phyloP scores from a whole-genome alignment of 2,888 invertebrate species.

The Hanleya hanleyi region DNA sequence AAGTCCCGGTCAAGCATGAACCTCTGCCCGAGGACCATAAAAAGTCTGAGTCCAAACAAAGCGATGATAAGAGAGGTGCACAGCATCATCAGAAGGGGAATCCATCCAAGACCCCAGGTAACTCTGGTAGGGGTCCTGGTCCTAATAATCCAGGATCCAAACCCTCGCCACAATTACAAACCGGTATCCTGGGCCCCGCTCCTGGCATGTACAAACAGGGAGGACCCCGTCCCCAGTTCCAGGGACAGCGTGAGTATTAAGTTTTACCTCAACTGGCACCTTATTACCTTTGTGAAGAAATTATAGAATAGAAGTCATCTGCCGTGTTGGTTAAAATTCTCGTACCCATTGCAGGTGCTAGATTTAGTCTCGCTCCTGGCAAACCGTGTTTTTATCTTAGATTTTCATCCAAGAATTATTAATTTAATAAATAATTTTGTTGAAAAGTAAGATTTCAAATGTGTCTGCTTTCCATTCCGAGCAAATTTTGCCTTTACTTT shows the following conservation, averaged over 20 bases:
- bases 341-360: too few species aligned
- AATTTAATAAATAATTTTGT: too few species aligned
- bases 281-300: too few species aligned
- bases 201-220: conserved; percentile 16
- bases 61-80: not conserved
- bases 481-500: too few species aligned
- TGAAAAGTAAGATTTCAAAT: too few species aligned
- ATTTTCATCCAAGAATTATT: too few species aligned
- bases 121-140: conserved; percentile 24
- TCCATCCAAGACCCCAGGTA: conserved; percentile 15
- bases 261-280: not conserved
- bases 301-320: too few species aligned
- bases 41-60: not conserved
- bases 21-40: conserved; percentile 1
- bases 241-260: conserved; percentile 12
- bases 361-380: too few species aligned
- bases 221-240: conserved; percentile 13
- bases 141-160: not conserved
- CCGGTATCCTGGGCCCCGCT: not conserved
- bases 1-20: conserved; percentile 40
- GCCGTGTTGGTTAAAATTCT: too few species aligned
- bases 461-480: too few species aligned
- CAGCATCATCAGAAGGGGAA: not conserved
- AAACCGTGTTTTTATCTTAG: too few species aligned
- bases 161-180: too few species aligned